A percentile compares a stretch with the other conserved stretches of the same genome.
Evolutionary conservation across 2,888 invertebrate species (phyloP).

Genomic region (Schrankia costaestrigalis): DNA sequence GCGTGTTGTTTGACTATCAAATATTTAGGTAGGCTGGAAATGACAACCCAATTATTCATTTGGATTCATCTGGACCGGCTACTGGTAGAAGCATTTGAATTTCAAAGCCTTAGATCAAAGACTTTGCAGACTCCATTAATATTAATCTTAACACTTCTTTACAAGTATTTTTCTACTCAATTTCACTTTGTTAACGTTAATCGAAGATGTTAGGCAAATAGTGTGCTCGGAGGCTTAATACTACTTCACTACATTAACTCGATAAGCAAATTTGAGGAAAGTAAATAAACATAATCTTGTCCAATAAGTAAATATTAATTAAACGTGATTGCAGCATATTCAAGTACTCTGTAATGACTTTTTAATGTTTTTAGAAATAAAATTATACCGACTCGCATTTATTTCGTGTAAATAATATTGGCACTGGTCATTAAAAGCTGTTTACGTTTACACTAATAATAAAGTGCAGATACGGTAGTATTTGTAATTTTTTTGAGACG

Average conservation of each 20-base stretch:
- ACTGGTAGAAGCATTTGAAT: slow-evolving; percentile 39
- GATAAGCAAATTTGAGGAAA: slow-evolving; percentile 1
- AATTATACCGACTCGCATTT: slow-evolving; percentile 37
- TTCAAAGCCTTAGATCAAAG: slow-evolving; percentile 43
- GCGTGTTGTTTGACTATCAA: slow-evolving; percentile 34
- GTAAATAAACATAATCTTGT: slow-evolving; percentile 3
- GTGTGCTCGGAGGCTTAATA: too few species aligned
- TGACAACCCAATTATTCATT: slow-evolving; percentile 42
- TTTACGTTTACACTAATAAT: slow-evolving; percentile 37
- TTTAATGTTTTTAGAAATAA: slow-evolving; percentile 28
- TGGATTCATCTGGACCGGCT: slow-evolving; percentile 25
- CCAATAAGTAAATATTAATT: slow-evolving; percentile 1
- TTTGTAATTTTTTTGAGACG: slow-evolving; percentile 21
- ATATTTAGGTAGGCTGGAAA: slow-evolving; percentile 34
- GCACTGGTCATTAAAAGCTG: slow-evolving; percentile 33
- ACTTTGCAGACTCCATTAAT: slow-evolving; percentile 23
- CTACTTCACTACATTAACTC: too few species aligned
- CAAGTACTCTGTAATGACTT: slow-evolving; percentile 12
- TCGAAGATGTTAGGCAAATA: too few species aligned
- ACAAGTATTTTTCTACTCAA: too few species aligned
- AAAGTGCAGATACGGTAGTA: slow-evolving; percentile 21
- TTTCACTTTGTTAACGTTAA: too few species aligned
- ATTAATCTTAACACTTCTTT: too few species aligned
- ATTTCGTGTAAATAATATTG: slow-evolving; percentile 32
- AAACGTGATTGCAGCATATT: background rate